These are phyloP conservation scores for Neomonachus schauinslandi DNA, from an alignment of 2,113 vertebrate species.

Conservation along the genomic window DNA sequence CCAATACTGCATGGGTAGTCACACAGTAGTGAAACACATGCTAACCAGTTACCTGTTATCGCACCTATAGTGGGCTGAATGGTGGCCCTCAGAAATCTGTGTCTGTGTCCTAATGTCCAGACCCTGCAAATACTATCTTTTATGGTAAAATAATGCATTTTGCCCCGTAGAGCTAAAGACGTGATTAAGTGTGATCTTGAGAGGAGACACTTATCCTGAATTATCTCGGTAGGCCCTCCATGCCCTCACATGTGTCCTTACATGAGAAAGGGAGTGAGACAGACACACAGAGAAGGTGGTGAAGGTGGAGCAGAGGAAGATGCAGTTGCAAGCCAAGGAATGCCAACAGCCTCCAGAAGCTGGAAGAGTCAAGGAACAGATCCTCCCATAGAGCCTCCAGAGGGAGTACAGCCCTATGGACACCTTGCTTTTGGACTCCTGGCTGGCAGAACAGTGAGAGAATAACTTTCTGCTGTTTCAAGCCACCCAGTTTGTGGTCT, in stretches of 20 bases:
- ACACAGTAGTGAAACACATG: rapidly evolving
- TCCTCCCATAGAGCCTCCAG: rapidly evolving
- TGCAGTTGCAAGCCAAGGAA: not conserved
- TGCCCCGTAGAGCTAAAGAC: not conserved
- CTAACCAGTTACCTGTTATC: not conserved
- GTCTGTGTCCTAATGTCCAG: not conserved
- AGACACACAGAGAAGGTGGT: not conserved
- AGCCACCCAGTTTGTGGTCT: not conserved
- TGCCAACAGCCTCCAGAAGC: not conserved
- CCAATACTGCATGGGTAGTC: rapidly evolving
- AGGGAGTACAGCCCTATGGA: not conserved
- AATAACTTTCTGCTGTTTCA: not conserved
- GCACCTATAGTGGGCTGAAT: not conserved
- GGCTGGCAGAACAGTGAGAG: not conserved
- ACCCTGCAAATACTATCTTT: not conserved
- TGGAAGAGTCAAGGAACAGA: not conserved
- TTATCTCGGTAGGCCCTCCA: not conserved
- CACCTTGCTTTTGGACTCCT: not conserved
- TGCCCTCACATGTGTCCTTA: not conserved
- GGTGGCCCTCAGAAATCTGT: not conserved
- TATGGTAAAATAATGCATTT: not conserved
- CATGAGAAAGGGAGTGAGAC: not conserved
- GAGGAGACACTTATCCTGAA: not conserved
- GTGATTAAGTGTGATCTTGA: not conserved
- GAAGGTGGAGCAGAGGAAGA: not conserved